These are phyloP conservation scores for Cantharis flavilabris DNA, from an alignment of 2,888 invertebrate species.

Conservation along the genomic window DNA sequence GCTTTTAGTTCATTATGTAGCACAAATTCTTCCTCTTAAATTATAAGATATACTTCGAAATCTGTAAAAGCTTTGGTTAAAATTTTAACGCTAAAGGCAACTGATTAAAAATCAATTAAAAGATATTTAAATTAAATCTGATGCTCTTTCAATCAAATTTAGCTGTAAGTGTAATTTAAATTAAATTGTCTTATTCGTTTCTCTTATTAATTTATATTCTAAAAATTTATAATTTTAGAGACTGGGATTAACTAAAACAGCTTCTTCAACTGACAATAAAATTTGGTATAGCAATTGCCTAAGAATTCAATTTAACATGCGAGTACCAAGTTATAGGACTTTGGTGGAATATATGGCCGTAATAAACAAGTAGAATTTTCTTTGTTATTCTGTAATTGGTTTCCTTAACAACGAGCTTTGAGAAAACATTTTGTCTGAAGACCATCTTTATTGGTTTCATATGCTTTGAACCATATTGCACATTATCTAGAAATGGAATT, in stretches of 20 bases:
- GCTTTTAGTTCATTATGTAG: slow-evolving; percentile 24
- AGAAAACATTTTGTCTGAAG: slow-evolving; percentile 24
- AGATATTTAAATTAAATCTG: slow-evolving; percentile 12
- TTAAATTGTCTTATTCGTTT: slow-evolving; percentile 5
- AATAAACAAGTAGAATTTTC: slow-evolving; percentile 25
- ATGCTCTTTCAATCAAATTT: slow-evolving; percentile 13
- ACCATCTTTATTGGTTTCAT: slow-evolving; percentile 25
- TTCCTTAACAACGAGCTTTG: slow-evolving; percentile 21
- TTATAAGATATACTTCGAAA: slow-evolving; percentile 19
- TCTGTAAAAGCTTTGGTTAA: slow-evolving; percentile 19
- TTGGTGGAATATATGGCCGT: slow-evolving; percentile 20
- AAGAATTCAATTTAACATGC: slow-evolving; percentile 22
- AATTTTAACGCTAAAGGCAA: slow-evolving; percentile 20
- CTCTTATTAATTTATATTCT: neutral
- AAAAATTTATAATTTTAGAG: slow-evolving; percentile 6
- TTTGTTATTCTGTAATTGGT: slow-evolving; percentile 27
- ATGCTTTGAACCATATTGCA: slow-evolving; percentile 20
- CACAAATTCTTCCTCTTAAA: slow-evolving; percentile 18
- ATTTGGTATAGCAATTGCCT: slow-evolving; percentile 14
- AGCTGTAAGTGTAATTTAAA: slow-evolving; percentile 21
- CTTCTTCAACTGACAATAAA: slow-evolving; percentile 19
- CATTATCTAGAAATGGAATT: slow-evolving; percentile 16
- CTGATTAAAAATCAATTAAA: slow-evolving; percentile 24
- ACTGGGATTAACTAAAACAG: slow-evolving; percentile 8
- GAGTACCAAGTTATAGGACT: slow-evolving; percentile 13